Evolutionary conservation across 2,888 invertebrate species (phyloP).

Genomic region (Conus canariensis): DNA sequence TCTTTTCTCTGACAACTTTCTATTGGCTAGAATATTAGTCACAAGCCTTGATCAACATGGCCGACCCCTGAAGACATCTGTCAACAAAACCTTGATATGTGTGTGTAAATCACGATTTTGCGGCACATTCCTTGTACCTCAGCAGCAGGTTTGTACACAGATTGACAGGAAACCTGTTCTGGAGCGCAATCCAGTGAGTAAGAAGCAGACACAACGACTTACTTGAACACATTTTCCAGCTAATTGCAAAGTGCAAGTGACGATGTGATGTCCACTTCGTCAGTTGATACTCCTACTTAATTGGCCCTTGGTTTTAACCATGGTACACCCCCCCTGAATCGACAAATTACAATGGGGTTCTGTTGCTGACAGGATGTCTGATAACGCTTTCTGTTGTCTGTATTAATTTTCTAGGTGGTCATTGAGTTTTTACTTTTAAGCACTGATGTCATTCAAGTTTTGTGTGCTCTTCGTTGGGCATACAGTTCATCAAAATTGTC

Average conservation of each 20-base stretch:
- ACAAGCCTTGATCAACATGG: conserved; percentile 43
- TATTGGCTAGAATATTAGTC: conserved; percentile 35
- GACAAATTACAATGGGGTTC: too few species aligned
- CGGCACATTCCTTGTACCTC: not conserved
- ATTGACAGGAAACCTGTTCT: not conserved
- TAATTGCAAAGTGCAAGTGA: conserved; percentile 15
- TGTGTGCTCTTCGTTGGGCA: too few species aligned
- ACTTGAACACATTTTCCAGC: not conserved
- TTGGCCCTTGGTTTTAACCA: not conserved
- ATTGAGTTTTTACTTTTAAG: too few species aligned
- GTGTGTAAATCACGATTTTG: conserved; percentile 15
- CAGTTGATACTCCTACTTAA: not conserved
- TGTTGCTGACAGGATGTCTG: too few species aligned
- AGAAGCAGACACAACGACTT: not conserved
- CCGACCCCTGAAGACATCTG: conserved; percentile 30
- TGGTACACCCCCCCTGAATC: too few species aligned
- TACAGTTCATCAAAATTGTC: too few species aligned
- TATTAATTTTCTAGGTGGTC: too few species aligned
- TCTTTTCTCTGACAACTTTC: not conserved
- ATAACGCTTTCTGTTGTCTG: too few species aligned
- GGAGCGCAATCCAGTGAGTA: too few species aligned
- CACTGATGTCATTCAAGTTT: too few species aligned
- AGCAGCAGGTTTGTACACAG: not conserved
- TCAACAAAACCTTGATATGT: conserved; percentile 41
- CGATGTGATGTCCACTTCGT: not conserved